These are phyloP conservation scores for Mermis nigrescens DNA, from an alignment of 2,888 invertebrate species.

Conservation along the genomic window DNA sequence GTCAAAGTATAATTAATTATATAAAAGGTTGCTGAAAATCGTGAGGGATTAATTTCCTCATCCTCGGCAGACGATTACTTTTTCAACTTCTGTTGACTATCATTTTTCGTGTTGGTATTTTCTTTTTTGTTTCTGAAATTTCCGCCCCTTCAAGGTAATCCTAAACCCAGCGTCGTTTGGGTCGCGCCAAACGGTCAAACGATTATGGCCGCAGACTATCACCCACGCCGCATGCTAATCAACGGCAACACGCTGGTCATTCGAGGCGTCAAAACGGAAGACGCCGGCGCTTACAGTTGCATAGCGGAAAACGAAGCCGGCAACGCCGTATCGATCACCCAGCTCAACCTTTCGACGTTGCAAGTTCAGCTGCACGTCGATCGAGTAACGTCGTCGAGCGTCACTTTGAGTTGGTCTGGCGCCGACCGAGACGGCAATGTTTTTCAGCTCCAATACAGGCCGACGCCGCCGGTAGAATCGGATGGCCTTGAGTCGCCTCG, in stretches of 20 bases:
- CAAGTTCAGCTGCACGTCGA: slow-evolving; percentile 32
- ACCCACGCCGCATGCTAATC: slow-evolving; percentile 24
- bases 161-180: slow-evolving; percentile 34
- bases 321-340: slow-evolving; percentile 22
- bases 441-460: slow-evolving; percentile 30
- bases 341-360: slow-evolving; percentile 32
- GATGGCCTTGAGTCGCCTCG: not conserved
- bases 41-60: no score
- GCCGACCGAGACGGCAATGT: slow-evolving; percentile 28
- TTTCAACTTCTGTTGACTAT: no score
- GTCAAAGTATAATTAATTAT: no score
- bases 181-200: slow-evolving; percentile 32
- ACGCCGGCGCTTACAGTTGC: slow-evolving; percentile 36
- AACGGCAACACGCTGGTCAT: slow-evolving; percentile 25
- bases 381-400: slow-evolving; percentile 31
- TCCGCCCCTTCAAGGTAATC: no score
- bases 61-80: no score
- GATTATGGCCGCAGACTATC: slow-evolving; percentile 32
- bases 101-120: no score
- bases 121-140: no score
- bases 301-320: slow-evolving; percentile 32
- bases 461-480: no score
- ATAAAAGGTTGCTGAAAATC: no score
- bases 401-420: slow-evolving; percentile 35
- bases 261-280: slow-evolving; percentile 25